These are phyloP conservation scores for Ursus arctos DNA, from an alignment of 2,113 vertebrate species.

Conservation along the genomic window DNA sequence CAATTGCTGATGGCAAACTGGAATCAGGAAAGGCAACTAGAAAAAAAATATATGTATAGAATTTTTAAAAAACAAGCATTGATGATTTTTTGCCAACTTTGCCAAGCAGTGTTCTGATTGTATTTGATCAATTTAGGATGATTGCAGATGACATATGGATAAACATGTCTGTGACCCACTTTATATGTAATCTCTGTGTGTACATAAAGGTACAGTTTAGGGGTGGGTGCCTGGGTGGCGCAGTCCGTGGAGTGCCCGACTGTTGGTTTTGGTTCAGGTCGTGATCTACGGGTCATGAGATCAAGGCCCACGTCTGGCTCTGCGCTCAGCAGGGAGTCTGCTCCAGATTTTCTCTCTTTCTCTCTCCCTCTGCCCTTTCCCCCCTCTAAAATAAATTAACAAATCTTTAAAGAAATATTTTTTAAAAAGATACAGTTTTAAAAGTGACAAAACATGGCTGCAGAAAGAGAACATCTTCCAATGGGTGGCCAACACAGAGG, in stretches of 20 bases:
- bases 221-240: background rate
- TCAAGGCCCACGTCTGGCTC: background rate
- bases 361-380: background rate
- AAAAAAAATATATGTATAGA: background rate
- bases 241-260: background rate
- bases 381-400: background rate
- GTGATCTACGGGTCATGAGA: background rate
- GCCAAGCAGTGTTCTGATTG: background rate
- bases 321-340: background rate
- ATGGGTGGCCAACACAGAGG: background rate
- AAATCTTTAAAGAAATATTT: background rate
- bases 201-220: background rate
- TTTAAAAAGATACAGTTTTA: background rate
- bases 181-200: background rate
- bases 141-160: background rate
- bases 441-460: background rate
- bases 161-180: background rate
- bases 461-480: background rate
- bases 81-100: background rate
- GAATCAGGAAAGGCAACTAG: background rate
- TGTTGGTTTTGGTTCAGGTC: background rate
- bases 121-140: background rate
- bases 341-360: background rate
- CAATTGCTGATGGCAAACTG: background rate
- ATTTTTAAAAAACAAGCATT: background rate